A percentile compares a stretch with the other conserved stretches of the same genome.
Conservation (phyloP, 2,797 vertebrate species). For the Microctenopoma lineatum region DNA sequence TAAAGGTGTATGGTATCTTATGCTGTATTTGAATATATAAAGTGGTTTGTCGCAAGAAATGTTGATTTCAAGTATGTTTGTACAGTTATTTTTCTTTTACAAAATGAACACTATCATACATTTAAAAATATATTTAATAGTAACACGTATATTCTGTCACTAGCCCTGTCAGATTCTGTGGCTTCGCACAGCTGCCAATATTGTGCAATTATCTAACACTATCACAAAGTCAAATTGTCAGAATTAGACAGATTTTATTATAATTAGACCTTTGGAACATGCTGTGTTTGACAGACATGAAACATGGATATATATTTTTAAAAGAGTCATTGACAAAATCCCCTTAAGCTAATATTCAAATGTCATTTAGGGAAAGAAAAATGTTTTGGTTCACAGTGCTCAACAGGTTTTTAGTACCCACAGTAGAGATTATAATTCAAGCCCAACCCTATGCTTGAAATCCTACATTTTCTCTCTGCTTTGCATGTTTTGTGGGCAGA, state of each 20-base stretch:
- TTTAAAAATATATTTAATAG: background rate
- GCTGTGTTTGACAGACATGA: background rate
- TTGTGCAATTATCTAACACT: background rate
- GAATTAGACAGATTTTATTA: background rate
- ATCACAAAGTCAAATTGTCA: background rate
- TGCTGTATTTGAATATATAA: too few relatives aligned
- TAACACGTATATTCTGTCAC: background rate
- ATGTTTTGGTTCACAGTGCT: background rate
- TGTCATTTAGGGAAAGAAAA: background rate
- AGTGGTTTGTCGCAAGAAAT: too few relatives aligned
- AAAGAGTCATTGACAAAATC: background rate
- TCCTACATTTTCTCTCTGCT: background rate
- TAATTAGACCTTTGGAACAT: background rate
- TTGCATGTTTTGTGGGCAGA: background rate
- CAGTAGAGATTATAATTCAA: background rate
- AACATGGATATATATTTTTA: background rate
- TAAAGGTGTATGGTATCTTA: too few relatives aligned
- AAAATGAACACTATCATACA: too few relatives aligned
- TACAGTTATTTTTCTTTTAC: too few relatives aligned
- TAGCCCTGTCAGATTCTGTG: background rate
- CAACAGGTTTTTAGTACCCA: constrained; percentile 2
- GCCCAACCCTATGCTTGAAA: background rate
- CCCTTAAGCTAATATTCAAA: background rate
- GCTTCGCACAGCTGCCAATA: background rate
- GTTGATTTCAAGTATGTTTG: too few relatives aligned